phyloP scores from a whole-genome alignment of 2,797 vertebrate genomes.

The Vespertilio murinus region DNA sequence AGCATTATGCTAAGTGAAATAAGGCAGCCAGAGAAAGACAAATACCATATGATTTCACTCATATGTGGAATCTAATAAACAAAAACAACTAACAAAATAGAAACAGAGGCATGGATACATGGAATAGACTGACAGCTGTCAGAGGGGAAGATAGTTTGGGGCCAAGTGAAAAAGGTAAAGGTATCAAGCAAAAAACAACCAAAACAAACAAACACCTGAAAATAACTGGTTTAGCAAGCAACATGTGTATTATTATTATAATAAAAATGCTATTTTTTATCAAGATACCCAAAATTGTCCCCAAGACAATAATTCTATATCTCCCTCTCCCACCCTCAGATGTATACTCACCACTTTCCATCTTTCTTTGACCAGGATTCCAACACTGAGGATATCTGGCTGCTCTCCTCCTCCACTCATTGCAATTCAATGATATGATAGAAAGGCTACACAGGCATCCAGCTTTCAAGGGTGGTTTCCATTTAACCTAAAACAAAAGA shows the following conservation, averaged over 20 bases:
- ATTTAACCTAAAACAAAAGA: slow-evolving; percentile 85
- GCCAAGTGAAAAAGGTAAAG: background rate
- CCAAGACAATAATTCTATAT: background rate
- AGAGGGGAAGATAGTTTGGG: background rate
- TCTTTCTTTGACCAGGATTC: slow-evolving; percentile 97
- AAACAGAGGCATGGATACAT: background rate
- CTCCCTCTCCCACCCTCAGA: background rate
- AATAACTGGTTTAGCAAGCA: slow-evolving; percentile 47
- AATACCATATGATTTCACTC: background rate
- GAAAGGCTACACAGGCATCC: slow-evolving; percentile 84
- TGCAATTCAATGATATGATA: slow-evolving; percentile 82
- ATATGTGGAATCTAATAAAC: background rate
- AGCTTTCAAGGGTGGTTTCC: slow-evolving; percentile 83
- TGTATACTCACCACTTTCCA: slow-evolving; percentile 97
- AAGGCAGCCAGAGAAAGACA: background rate
- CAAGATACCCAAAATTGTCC: background rate
- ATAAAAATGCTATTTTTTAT: slow-evolving; percentile 34
- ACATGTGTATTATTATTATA: slow-evolving; percentile 3
- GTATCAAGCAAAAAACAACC: background rate
- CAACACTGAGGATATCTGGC: slow-evolving; percentile 94
- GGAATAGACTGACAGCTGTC: background rate
- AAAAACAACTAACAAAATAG: background rate
- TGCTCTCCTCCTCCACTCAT: slow-evolving; percentile 97
- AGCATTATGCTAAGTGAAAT: background rate
- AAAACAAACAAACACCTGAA: background rate